Evolutionary conservation across 2,113 vertebrate species (phyloP).

Genomic region (Sitta europaea): DNA sequence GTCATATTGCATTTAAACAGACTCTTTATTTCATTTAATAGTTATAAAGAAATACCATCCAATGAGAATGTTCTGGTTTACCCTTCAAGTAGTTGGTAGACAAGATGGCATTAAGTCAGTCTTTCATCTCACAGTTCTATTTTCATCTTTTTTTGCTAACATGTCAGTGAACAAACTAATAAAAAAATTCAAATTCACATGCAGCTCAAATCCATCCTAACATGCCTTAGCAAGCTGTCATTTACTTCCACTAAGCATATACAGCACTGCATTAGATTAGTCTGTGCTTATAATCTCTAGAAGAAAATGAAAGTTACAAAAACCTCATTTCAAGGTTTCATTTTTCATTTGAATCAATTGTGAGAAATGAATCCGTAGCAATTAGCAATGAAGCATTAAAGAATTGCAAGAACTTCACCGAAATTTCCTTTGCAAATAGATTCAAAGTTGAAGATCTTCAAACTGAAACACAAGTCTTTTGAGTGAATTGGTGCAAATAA

Average conservation of each 20-base stretch:
- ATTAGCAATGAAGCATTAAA: neutral
- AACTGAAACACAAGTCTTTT: neutral
- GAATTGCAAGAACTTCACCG: neutral
- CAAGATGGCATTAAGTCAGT: neutral
- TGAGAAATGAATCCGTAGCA: neutral
- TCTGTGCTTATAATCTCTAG: neutral
- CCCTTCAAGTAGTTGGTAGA: neutral
- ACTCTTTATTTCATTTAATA: constrained; percentile 23
- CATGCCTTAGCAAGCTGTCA: neutral
- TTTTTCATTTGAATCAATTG: neutral
- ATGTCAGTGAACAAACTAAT: neutral
- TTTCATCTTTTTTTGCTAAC: neutral
- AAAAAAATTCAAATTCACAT: neutral
- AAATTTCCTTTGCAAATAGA: neutral
- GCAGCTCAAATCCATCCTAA: neutral
- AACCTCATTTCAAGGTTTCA: neutral
- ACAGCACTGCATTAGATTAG: neutral
- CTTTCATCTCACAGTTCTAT: neutral
- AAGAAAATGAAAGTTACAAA: neutral
- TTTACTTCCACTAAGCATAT: neutral
- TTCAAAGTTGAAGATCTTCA: neutral
- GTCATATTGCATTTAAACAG: neutral
- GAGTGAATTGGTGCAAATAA: neutral
- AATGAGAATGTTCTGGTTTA: neutral
- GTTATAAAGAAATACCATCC: neutral